phyloP scores from a whole-genome alignment of 2,888 invertebrate genomes.

The Rhimphoctona megacephalus region DNA sequence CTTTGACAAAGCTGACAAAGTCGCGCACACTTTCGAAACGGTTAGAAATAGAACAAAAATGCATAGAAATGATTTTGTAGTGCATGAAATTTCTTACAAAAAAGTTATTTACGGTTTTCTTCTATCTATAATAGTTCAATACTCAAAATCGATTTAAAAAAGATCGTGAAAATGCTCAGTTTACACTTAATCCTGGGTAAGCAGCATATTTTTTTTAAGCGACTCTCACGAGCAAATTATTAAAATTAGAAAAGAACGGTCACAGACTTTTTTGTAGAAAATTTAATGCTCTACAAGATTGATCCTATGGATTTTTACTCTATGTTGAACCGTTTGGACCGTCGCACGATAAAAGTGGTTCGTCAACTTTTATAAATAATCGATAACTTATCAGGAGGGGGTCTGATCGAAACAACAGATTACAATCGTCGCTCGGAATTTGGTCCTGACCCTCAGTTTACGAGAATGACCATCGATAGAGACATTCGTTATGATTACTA shows the following conservation, averaged over 20 bases:
- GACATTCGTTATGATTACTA: not conserved
- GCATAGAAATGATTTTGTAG: not conserved
- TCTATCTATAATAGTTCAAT: not conserved
- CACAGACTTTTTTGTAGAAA: not conserved
- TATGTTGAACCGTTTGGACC: not conserved
- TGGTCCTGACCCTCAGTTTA: not conserved
- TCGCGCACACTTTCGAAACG: not conserved
- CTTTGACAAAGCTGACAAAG: not conserved
- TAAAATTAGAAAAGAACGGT: not conserved
- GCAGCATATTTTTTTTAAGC: no score
- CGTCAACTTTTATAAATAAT: slow-evolving; percentile 7
- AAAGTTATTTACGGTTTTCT: not conserved
- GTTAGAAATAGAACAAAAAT: not conserved
- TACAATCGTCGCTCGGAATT: not conserved
- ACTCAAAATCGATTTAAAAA: not conserved
- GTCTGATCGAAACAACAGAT: not conserved
- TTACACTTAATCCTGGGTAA: no score
- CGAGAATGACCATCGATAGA: not conserved
- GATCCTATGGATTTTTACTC: not conserved
- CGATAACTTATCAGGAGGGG: not conserved
- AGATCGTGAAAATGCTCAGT: not conserved
- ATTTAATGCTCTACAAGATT: not conserved
- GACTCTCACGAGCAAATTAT: no score
- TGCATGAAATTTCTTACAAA: not conserved
- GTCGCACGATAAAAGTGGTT: not conserved